phyloP scores from a whole-genome alignment of 2,797 vertebrate species.

The Neoniphon sammara region DNA sequence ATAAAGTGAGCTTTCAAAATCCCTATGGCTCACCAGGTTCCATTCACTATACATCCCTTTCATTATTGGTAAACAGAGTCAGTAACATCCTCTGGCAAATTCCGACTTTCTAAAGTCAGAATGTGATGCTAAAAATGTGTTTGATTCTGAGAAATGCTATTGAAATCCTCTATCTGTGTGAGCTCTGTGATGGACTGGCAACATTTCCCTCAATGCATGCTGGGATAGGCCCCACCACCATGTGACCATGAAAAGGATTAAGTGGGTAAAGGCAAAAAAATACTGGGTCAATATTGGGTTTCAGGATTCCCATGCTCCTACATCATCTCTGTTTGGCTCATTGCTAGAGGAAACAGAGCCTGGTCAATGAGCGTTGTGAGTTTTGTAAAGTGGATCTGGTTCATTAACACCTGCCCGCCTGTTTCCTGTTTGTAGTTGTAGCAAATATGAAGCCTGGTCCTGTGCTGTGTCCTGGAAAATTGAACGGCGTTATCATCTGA shows the following conservation, averaged over 20 bases:
- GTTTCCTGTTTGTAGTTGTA: conserved; percentile 27
- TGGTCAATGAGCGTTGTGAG: conserved; percentile 36
- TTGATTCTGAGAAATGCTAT: too few relatives aligned
- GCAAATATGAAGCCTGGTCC: conserved; percentile 32
- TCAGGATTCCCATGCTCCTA: conserved; percentile 36
- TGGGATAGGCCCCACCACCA: too few relatives aligned
- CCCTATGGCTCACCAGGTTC: too few relatives aligned
- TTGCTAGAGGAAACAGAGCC: conserved; percentile 35
- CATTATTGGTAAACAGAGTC: too few relatives aligned
- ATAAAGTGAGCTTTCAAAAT: too few relatives aligned
- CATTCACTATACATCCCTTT: too few relatives aligned
- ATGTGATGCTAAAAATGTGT: too few relatives aligned
- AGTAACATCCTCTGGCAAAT: too few relatives aligned
- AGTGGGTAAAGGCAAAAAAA: too few relatives aligned
- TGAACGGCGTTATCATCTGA: conserved; percentile 40
- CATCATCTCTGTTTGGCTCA: conserved; percentile 47
- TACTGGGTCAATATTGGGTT: conserved; percentile 36
- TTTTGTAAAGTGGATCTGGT: conserved; percentile 25
- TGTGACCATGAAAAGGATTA: too few relatives aligned
- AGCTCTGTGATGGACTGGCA: conserved; percentile 6
- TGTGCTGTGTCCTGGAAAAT: conserved; percentile 63
- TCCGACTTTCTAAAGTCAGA: too few relatives aligned
- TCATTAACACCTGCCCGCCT: conserved; percentile 25
- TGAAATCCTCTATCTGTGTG: too few relatives aligned
- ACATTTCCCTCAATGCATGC: neutral